These are phyloP conservation scores for Oligia latruncula DNA, from an alignment of 2,888 invertebrate genomes.

Conservation along the genomic window DNA sequence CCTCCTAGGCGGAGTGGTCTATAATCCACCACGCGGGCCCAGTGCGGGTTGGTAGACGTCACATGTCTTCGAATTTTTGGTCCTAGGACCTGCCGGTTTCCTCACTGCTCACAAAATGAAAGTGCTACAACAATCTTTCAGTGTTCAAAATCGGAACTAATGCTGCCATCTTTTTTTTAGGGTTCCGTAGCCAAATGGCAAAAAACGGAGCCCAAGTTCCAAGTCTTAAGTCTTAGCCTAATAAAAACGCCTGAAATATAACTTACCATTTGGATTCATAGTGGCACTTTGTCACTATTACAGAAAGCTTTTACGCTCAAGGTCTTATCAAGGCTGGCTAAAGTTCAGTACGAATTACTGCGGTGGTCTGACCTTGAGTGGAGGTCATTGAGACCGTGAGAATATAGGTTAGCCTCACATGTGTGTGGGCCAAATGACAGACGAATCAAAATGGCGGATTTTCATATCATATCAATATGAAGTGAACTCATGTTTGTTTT, in stretches of 20 bases:
- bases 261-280: slow-evolving; percentile 9
- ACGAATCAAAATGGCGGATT: slow-evolving; percentile 5
- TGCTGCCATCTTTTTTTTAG: background rate
- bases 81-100: too few species aligned
- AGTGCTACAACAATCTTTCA: background rate
- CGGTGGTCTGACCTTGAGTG: slow-evolving; percentile 6
- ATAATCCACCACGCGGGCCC: too few species aligned
- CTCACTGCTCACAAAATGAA: background rate
- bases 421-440: slow-evolving; percentile 23
- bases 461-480: background rate
- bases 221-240: background rate
- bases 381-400: slow-evolving; percentile 24
- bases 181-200: too few species aligned
- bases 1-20: too few species aligned
- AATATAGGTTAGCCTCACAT: slow-evolving; percentile 23
- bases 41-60: too few species aligned
- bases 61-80: too few species aligned
- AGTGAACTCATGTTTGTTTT: background rate
- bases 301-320: slow-evolving; percentile 38
- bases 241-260: slow-evolving; percentile 2
- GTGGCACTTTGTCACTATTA: slow-evolving; percentile 9
- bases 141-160: background rate
- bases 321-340: slow-evolving; percentile 24
- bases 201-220: too few species aligned
- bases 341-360: slow-evolving; percentile 29